Percentiles rank a stretch among this genome's conserved stretches.
phyloP scores from a whole-genome alignment of 2,113 vertebrate genomes.

The Scolopax mira region DNA sequence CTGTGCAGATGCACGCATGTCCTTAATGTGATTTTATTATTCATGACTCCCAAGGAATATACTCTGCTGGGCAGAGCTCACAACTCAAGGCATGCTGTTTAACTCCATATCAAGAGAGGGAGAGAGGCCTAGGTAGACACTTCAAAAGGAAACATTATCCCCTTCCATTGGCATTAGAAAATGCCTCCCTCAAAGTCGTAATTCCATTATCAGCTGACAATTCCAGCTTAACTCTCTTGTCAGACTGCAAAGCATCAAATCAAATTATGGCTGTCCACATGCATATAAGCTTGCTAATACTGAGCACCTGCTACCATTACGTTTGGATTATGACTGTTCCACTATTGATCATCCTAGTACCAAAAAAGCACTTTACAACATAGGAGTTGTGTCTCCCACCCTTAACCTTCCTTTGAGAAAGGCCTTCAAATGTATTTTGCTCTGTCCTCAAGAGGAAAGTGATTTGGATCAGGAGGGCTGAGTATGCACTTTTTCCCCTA shows the following conservation, averaged over 20 bases:
- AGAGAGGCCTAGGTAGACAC: not conserved
- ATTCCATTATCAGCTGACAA: not conserved
- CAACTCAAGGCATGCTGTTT: not conserved
- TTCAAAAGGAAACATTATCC: not conserved
- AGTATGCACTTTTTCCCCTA: not conserved
- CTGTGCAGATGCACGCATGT: not conserved
- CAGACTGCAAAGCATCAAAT: not conserved
- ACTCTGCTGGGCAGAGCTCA: not conserved
- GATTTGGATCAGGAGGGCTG: not conserved
- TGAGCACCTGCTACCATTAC: not conserved
- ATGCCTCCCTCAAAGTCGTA: not conserved
- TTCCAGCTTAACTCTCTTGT: not conserved
- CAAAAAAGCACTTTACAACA: not conserved
- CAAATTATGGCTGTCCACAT: slow-evolving; percentile 1
- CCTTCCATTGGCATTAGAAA: not conserved
- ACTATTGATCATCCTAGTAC: not conserved
- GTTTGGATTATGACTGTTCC: not conserved
- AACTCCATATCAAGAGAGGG: not conserved
- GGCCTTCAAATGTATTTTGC: not conserved
- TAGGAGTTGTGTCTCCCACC: not conserved
- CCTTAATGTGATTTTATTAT: not conserved
- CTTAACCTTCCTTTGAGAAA: not conserved
- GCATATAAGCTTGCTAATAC: not conserved
- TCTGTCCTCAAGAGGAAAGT: not conserved
- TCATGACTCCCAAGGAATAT: not conserved